Base-by-base conservation (phyloP, 2,888 invertebrate genomes). In the Aleiodes leptofemur region DNA sequence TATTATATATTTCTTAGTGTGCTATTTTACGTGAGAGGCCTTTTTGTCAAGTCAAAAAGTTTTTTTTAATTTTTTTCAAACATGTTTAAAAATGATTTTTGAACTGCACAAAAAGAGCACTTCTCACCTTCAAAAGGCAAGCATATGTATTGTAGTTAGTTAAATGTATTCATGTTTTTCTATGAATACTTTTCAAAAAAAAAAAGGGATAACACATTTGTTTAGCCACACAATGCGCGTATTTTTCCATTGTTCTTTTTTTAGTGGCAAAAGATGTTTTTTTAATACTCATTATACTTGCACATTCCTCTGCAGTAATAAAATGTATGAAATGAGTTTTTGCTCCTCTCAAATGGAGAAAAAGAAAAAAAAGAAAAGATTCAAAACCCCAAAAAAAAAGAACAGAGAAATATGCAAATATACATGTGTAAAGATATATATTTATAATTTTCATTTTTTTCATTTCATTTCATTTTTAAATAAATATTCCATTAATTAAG, bases 281-380 rank as follows among this genome's bases (percentile, higher is more conserved):
- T 77, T 72, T n/a, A 64, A 72, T 76, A 80, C 66, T 72, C 74
- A 79, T 75, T 77, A 78, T 77, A 78, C 73, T 72, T 61, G 64
- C 57, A 51, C 53, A 72, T 50, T 72, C 16, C 29, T 51, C 16
- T 31, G 23, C 14, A 53, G 9, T 11, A 61, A 72, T 7, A 68
- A 64, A 72, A 51, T 31, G 51, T 29, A 29, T 48, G 57, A 31
- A 13, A 11, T 29, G 11, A 16, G 29, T 23, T 74, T 76, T 59
- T 76, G 50, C 74, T 53, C 78, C 82, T 79, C 69, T 76, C 71
- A 77, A 16, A 9, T 16, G 48, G 48, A 23, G 43, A 23, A 64
- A 64, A 64, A 34, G 0, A 34, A 16, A 64, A 8, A 43, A 34
- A 23, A 64, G 23, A 23, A 23, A 23, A 23, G 23, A 23, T 23